Percentiles rank a stretch among this genome's conserved stretches.
phyloP scores from a whole-genome alignment of 2,888 invertebrate species.

The Cheilosia vulpina region DNA sequence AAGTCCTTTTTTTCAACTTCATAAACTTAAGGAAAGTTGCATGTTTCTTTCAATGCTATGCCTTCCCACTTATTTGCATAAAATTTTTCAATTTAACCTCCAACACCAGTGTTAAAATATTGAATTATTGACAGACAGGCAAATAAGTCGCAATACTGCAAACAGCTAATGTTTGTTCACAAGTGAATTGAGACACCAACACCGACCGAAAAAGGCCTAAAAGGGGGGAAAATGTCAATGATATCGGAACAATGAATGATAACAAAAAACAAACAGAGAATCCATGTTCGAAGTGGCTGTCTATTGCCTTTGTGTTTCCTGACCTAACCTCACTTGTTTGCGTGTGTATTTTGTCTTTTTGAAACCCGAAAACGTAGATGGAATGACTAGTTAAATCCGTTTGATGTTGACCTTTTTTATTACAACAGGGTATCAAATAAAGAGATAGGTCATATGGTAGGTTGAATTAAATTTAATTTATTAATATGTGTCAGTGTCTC shows the following conservation, averaged over 20 bases:
- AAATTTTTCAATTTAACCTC: too few relatives aligned
- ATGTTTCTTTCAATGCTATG: too few relatives aligned
- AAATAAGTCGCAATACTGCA: too few relatives aligned
- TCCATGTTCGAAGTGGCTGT: background rate
- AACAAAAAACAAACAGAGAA: background rate
- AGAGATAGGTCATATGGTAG: background rate
- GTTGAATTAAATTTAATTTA: slow-evolving; percentile 16
- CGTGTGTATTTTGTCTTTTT: background rate
- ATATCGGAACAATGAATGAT: background rate
- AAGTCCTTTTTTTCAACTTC: too few relatives aligned
- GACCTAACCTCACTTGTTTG: slow-evolving; percentile 1
- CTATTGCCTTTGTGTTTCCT: background rate
- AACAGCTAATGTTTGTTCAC: background rate
- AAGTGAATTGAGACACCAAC: background rate
- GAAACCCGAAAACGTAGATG: slow-evolving; percentile 22
- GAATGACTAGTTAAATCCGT: slow-evolving; percentile 12
- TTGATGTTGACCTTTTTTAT: background rate
- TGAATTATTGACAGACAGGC: too few relatives aligned
- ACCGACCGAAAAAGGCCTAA: background rate
- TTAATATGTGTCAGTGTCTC: slow-evolving; percentile 4
- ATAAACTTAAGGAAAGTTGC: too few relatives aligned
- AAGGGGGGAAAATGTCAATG: background rate
- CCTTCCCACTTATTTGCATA: too few relatives aligned
- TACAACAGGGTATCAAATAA: slow-evolving; percentile 21
- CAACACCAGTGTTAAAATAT: too few relatives aligned